A percentile compares a stretch with the other conserved stretches of the same genome.
phyloP scores from a whole-genome alignment of 2,113 vertebrate genomes.

The Psophia crepitans region DNA sequence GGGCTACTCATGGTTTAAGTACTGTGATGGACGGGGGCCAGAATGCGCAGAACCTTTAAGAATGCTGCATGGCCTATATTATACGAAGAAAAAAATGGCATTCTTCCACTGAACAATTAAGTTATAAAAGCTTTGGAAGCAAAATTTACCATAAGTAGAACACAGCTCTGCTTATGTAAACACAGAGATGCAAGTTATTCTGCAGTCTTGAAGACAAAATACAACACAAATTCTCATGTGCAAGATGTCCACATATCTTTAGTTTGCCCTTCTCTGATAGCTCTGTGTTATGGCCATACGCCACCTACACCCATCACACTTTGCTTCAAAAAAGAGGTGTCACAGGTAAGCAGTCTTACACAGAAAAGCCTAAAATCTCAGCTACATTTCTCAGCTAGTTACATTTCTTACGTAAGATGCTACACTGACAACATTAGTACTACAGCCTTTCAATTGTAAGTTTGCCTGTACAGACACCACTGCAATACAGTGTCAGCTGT shows the following conservation, averaged over 20 bases:
- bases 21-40: constrained; percentile 50
- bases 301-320: background rate
- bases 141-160: background rate
- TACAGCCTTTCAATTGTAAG: background rate
- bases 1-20: constrained; percentile 64
- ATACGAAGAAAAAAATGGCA: background rate
- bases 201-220: background rate
- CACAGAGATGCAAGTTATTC: background rate
- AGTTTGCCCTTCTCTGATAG: background rate
- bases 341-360: background rate
- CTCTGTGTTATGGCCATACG: rapidly evolving
- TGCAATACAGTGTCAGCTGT: background rate
- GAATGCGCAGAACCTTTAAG: constrained; percentile 4
- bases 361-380: background rate
- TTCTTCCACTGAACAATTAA: background rate
- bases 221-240: background rate
- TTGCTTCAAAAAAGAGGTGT: background rate
- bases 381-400: background rate
- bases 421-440: background rate
- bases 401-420: background rate
- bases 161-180: background rate
- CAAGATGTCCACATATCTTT: background rate
- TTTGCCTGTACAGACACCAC: background rate
- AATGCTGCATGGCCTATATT: background rate
- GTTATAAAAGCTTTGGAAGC: background rate